phyloP scores from a whole-genome alignment of 1,140 invertebrate species.

The Macrotrachela quadricornifera region DNA sequence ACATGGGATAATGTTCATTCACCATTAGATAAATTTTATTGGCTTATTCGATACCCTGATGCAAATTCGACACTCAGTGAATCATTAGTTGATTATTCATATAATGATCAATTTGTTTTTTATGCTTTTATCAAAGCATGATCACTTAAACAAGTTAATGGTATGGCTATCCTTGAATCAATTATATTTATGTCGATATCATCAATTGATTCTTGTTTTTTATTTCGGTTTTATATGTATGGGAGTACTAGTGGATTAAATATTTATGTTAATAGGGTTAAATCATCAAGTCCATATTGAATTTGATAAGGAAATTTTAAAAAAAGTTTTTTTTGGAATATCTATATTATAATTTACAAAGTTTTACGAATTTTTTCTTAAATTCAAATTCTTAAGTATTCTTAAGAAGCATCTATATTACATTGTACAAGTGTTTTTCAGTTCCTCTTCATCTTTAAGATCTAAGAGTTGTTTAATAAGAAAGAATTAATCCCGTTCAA shows the following conservation, averaged over 20 bases:
- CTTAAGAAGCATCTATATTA: too few species aligned
- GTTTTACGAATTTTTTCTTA: too few species aligned
- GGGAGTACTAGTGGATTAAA: constrained; percentile 11
- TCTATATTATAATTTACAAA: too few species aligned
- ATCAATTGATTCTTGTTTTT: constrained; percentile 12
- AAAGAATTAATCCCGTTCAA: too few species aligned
- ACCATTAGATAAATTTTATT: constrained; percentile 19
- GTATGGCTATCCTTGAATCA: constrained; percentile 1
- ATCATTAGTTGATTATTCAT: constrained; percentile 27
- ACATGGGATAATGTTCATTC: constrained; percentile 14
- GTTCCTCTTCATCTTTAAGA: too few species aligned
- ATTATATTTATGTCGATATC: neutral
- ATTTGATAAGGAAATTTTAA: too few species aligned
- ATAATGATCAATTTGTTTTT: constrained; percentile 17
- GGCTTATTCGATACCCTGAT: constrained; percentile 15
- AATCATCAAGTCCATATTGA: neutral
- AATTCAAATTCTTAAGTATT: too few species aligned
- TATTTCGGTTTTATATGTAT: constrained; percentile 28
- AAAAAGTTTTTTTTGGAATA: too few species aligned
- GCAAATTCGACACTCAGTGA: constrained; percentile 15
- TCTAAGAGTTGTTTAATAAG: too few species aligned
- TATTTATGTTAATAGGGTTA: neutral
- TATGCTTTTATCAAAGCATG: constrained; percentile 22
- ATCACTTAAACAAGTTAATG: neutral
- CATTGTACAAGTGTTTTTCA: too few species aligned